Conservation (phyloP, 2,888 invertebrate species). For the Cenopis cana region DNA sequence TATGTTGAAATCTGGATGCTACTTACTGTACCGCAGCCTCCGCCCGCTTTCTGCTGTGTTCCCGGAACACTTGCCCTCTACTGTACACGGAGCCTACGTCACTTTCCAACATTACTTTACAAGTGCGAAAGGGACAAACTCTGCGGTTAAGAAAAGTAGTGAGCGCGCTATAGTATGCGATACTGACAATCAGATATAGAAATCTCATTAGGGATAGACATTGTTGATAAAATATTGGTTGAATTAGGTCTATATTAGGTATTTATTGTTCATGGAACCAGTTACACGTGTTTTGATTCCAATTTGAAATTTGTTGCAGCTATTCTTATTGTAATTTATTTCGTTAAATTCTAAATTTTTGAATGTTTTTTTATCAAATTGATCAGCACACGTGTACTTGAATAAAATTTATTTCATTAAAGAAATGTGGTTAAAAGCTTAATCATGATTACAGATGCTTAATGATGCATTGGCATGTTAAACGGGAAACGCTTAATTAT, state of each 20-base stretch:
- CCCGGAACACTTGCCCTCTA: slow-evolving; percentile 1
- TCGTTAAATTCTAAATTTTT: slow-evolving; percentile 10
- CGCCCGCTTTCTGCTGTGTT: slow-evolving; percentile 42
- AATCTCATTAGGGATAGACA: slow-evolving; percentile 79
- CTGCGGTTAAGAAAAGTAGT: background rate
- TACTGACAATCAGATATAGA: slow-evolving; percentile 66
- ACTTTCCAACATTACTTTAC: background rate
- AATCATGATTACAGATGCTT: slow-evolving; percentile 14
- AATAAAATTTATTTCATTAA: slow-evolving; percentile 19
- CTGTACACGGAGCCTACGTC: background rate
- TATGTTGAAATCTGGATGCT: slow-evolving; percentile 82
- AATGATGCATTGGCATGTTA: slow-evolving; percentile 2
- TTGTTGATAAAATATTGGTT: slow-evolving; percentile 68
- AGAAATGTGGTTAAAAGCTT: slow-evolving; percentile 13
- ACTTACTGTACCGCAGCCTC: slow-evolving; percentile 65
- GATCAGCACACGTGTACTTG: slow-evolving; percentile 27
- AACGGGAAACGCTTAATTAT: slow-evolving; percentile 5
- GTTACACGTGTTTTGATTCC: slow-evolving; percentile 56
- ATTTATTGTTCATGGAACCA: slow-evolving; percentile 72
- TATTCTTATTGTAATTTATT: slow-evolving; percentile 30
- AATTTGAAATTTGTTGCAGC: slow-evolving; percentile 36
- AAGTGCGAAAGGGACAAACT: background rate
- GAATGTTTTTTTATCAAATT: slow-evolving; percentile 14
- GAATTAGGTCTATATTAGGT: slow-evolving; percentile 76
- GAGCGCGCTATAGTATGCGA: slow-evolving; percentile 28